Percentiles rank a stretch among this genome's conserved stretches.
Conservation (phyloP, 2,113 vertebrate species). For the Colossoma macropomum region DNA sequence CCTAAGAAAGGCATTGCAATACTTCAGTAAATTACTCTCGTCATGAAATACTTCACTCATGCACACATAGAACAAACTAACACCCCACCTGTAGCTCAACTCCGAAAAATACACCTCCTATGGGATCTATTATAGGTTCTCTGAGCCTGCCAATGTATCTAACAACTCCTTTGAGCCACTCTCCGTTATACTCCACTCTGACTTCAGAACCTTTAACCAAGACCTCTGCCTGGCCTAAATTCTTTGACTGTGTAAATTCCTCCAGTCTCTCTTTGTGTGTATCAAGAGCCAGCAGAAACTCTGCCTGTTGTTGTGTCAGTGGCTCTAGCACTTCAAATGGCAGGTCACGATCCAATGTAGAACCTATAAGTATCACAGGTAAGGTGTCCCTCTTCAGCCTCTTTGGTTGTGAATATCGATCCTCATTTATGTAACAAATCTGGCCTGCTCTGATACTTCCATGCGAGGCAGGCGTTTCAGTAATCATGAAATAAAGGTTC, state of each 20-base stretch:
- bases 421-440: conserved; percentile 68
- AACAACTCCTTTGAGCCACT: conserved; percentile 71
- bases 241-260: conserved; percentile 61
- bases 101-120: conserved; percentile 74
- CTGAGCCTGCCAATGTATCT: conserved; percentile 73
- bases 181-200: conserved; percentile 61
- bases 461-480: conserved; percentile 3
- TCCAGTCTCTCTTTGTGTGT: conserved; percentile 65
- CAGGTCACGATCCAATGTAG: rapidly evolving
- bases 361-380: conserved; percentile 27
- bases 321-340: conserved; percentile 39
- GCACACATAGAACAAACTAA: background rate
- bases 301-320: conserved; percentile 51
- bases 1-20: conserved; percentile 64
- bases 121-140: rapidly evolving
- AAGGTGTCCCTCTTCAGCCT: background rate
- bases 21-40: rapidly evolving
- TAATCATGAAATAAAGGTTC: conserved; percentile 77
- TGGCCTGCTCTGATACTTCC: conserved; percentile 54
- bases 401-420: background rate
- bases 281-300: conserved; percentile 72
- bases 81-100: conserved; percentile 82
- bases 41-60: background rate
- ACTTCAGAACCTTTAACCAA: conserved; percentile 60
- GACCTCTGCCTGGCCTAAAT: conserved; percentile 60